Evolutionary conservation across 2,113 vertebrate genomes (phyloP).

Genomic region (Camelus bactrianus): DNA sequence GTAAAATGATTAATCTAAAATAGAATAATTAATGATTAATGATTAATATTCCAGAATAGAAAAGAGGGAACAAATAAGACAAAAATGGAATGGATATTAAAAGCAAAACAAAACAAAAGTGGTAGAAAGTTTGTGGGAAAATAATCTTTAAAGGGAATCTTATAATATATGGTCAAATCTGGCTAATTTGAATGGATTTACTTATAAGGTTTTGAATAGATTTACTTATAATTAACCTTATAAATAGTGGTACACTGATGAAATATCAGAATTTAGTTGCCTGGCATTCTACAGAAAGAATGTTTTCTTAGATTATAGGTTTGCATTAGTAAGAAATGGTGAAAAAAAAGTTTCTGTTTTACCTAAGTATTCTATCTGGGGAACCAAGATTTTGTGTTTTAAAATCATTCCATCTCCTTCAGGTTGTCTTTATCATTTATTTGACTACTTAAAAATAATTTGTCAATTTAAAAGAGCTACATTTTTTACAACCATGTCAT

Average conservation of each 20-base stretch:
- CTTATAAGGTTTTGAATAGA: neutral
- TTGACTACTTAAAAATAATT: neutral
- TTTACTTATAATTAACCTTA: neutral
- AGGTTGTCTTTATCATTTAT: neutral
- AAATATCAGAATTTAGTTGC: neutral
- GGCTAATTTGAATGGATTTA: neutral
- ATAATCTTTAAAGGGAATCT: neutral
- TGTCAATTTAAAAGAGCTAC: neutral
- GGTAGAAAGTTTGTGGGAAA: neutral
- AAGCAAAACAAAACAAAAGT: neutral
- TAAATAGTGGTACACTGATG: neutral
- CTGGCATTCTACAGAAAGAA: neutral
- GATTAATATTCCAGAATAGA: neutral
- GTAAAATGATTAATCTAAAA: neutral
- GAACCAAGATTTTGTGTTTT: neutral
- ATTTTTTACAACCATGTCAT: neutral
- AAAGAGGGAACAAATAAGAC: neutral
- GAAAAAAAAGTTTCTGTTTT: neutral
- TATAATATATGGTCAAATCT: neutral
- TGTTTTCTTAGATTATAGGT: neutral
- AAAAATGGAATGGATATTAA: neutral
- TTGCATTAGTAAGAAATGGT: neutral
- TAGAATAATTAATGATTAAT: too few species aligned
- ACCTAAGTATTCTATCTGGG: neutral
- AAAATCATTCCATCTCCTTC: neutral